Evolutionary conservation across 2,113 vertebrate species (phyloP).

Genomic region (Acanthochromis polyacanthus): DNA sequence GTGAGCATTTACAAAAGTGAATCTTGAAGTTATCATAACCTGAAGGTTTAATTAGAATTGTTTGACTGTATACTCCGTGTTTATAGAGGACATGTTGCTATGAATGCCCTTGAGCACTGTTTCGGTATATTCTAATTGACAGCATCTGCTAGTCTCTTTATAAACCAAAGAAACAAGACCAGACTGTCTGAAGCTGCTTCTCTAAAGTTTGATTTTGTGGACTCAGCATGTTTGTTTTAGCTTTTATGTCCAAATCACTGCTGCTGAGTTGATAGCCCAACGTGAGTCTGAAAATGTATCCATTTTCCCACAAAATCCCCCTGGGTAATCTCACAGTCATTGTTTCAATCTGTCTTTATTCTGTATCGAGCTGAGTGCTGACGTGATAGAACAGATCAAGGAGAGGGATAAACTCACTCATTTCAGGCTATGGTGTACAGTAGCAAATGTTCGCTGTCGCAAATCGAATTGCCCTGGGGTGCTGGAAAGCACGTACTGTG

Average conservation of each 20-base stretch:
- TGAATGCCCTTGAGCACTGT: background rate
- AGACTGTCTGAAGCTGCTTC: background rate
- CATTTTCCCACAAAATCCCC: conserved; percentile 34
- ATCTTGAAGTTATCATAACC: too few species aligned
- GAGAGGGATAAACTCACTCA: conserved; percentile 21
- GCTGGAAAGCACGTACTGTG: background rate
- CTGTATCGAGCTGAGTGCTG: conserved; percentile 13
- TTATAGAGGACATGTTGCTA: background rate
- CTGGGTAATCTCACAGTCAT: conserved; percentile 56
- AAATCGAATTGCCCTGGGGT: conserved; percentile 33
- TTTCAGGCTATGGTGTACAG: conserved; percentile 24
- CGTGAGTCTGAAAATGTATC: conserved; percentile 28
- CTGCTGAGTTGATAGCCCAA: background rate
- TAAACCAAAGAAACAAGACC: background rate
- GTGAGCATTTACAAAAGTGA: too few species aligned
- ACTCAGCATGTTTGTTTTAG: conserved; percentile 49
- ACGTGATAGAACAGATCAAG: conserved; percentile 33
- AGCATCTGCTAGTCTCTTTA: background rate
- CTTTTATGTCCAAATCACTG: conserved; percentile 34
- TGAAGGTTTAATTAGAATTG: too few species aligned
- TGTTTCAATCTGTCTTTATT: conserved; percentile 53
- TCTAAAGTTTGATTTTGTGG: conserved; percentile 8
- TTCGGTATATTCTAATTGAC: background rate
- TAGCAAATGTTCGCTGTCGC: conserved; percentile 3
- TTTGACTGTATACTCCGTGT: too few species aligned